These are phyloP conservation scores for Pseudomyrmex sp. DNA, from an alignment of 1,140 invertebrate genomes.

Conservation along the genomic window DNA sequence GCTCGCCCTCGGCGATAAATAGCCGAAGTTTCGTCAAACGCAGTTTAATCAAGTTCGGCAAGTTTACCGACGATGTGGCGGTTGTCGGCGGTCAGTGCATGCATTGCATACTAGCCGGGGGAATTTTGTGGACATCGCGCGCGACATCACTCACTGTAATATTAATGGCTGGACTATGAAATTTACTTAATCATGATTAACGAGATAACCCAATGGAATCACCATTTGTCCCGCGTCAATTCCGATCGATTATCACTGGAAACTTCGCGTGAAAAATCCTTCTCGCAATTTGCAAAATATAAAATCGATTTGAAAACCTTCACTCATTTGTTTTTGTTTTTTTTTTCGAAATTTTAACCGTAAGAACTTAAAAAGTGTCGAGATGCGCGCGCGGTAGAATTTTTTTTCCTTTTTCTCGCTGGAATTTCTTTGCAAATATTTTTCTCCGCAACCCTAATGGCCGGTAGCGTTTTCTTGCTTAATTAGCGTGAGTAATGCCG, in stretches of 20 bases:
- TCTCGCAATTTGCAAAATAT: not conserved
- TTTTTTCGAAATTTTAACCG: not conserved
- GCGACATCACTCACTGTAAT: slow-evolving; percentile 68
- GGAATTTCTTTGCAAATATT: slow-evolving; percentile 1
- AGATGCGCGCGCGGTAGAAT: not conserved
- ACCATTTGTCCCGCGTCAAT: slow-evolving; percentile 66
- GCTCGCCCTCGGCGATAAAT: slow-evolving; percentile 11
- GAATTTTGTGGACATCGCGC: slow-evolving; percentile 74
- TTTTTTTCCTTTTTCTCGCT: not conserved
- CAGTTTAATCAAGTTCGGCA: slow-evolving; percentile 72
- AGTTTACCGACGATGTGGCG: slow-evolving; percentile 63
- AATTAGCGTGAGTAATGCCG: slow-evolving; percentile 48
- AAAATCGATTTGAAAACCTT: too few species aligned
- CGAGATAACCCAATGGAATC: slow-evolving; percentile 73
- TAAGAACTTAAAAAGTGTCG: not conserved
- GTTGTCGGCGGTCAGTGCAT: slow-evolving; percentile 68
- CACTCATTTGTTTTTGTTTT: too few species aligned
- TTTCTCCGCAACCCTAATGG: slow-evolving; percentile 11
- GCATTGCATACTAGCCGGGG: slow-evolving; percentile 75
- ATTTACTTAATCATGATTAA: slow-evolving; percentile 76
- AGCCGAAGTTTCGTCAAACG: slow-evolving; percentile 51
- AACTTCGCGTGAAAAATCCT: slow-evolving; percentile 16
- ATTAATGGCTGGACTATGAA: slow-evolving; percentile 73
- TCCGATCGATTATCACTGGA: slow-evolving; percentile 51
- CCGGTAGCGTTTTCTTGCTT: slow-evolving; percentile 36